These are phyloP conservation scores for Heliothis peltigera DNA, from an alignment of 2,888 invertebrate genomes.

Conservation along the genomic window DNA sequence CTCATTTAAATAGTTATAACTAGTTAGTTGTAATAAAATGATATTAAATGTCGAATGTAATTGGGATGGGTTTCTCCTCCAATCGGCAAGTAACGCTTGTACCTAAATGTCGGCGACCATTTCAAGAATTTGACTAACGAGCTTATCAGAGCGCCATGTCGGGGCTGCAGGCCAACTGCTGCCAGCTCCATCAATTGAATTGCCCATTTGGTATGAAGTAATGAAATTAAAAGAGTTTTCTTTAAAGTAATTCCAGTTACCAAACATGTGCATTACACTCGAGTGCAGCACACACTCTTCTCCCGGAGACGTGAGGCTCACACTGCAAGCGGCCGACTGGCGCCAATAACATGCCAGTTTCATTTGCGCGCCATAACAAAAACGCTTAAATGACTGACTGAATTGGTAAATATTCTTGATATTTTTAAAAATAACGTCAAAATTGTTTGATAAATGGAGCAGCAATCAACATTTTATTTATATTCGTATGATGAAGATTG, in stretches of 20 bases:
- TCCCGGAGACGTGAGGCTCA: conserved; percentile 4
- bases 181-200: too few species aligned
- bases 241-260: too few species aligned
- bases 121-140: conserved; percentile 34
- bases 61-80: conserved; percentile 38
- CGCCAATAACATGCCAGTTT: conserved; percentile 27
- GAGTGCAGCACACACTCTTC: too few species aligned
- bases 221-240: too few species aligned
- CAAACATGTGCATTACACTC: background rate
- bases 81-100: conserved; percentile 24
- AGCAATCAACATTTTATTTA: too few species aligned
- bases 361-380: conserved; percentile 25
- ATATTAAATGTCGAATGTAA: conserved; percentile 41
- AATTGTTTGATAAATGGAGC: too few species aligned
- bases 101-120: conserved; percentile 26
- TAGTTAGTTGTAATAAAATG: conserved; percentile 49
- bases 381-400: conserved; percentile 44
- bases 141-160: conserved; percentile 13
- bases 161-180: background rate
- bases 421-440: too few species aligned
- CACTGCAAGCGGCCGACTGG: background rate
- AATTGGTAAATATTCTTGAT: too few species aligned
- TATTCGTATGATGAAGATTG: too few species aligned
- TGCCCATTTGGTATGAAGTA: too few species aligned
- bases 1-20: conserved; percentile 49